Percentiles rank a stretch among this genome's conserved stretches.
Evolutionary conservation across 2,113 vertebrate genomes (phyloP).

Genomic region (Onychostoma macrolepis): DNA sequence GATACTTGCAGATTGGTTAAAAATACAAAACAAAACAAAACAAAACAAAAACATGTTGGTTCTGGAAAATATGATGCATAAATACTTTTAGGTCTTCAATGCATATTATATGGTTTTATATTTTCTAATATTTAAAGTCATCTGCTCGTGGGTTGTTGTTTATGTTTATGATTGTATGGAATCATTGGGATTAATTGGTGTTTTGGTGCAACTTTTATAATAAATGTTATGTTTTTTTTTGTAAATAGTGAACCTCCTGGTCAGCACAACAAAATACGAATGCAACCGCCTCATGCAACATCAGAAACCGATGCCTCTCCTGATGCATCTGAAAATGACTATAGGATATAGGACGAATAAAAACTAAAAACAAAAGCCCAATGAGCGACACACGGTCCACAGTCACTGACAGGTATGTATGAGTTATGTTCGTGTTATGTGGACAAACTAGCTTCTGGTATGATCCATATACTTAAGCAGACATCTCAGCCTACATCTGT

Average conservation of each 20-base stretch:
- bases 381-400: slow-evolving; percentile 97
- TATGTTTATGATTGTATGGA: not conserved
- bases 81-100: not conserved
- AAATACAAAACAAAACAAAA: too few relatives aligned
- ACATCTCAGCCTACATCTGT: not conserved
- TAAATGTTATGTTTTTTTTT: not conserved
- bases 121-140: not conserved
- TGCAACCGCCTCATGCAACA: slow-evolving; percentile 25
- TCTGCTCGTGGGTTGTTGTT: not conserved
- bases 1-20: not conserved
- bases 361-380: slow-evolving; percentile 87
- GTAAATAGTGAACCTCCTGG: not conserved
- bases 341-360: slow-evolving; percentile 82
- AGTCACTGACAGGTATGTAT: slow-evolving; percentile 90
- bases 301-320: slow-evolving; percentile 63
- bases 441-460: not conserved
- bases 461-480: not conserved
- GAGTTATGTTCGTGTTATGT: slow-evolving; percentile 30
- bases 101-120: not conserved
- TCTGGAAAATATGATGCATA: not conserved
- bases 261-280: not conserved
- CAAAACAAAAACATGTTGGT: too few relatives aligned
- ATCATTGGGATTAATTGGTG: not conserved
- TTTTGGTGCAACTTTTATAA: not conserved
- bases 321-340: slow-evolving; percentile 83